phyloP scores from a whole-genome alignment of 2,797 vertebrate species.

The Coccyzus lansbergi region DNA sequence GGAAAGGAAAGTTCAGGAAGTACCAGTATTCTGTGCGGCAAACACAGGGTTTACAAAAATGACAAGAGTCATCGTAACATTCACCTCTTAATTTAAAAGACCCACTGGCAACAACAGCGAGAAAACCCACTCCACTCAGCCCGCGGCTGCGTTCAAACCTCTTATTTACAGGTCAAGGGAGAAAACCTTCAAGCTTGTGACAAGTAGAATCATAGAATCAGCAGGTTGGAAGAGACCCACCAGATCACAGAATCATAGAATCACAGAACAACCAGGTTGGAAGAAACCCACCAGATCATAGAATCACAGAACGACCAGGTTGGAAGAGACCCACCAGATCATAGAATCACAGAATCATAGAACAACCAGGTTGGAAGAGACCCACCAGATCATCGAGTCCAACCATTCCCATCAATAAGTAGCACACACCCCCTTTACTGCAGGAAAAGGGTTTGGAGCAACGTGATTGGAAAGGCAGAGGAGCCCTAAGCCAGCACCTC shows the following conservation, averaged over 20 bases:
- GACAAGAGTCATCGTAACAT: neutral
- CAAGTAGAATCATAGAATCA: no score
- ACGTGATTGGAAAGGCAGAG: neutral
- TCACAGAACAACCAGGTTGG: no score
- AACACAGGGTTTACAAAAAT: neutral
- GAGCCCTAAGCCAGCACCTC: neutral
- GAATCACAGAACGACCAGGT: no score
- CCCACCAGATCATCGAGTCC: no score
- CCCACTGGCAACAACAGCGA: neutral
- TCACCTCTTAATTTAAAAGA: neutral
- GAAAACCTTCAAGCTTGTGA: neutral
- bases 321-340: no score
- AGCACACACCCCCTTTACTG: constrained; percentile 13
- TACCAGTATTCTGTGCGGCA: neutral
- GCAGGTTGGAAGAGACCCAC: no score
- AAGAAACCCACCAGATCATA: no score
- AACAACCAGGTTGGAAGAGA: no score
- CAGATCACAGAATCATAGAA: no score
- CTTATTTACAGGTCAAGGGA: neutral
- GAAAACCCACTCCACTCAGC: neutral
- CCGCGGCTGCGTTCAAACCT: neutral
- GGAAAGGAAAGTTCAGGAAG: neutral
- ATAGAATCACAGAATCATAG: no score
- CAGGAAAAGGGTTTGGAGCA: neutral
- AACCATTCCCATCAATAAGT: no score